phyloP scores from a whole-genome alignment of 2,888 invertebrate genomes.

The Acanthacorydalis orientalis region DNA sequence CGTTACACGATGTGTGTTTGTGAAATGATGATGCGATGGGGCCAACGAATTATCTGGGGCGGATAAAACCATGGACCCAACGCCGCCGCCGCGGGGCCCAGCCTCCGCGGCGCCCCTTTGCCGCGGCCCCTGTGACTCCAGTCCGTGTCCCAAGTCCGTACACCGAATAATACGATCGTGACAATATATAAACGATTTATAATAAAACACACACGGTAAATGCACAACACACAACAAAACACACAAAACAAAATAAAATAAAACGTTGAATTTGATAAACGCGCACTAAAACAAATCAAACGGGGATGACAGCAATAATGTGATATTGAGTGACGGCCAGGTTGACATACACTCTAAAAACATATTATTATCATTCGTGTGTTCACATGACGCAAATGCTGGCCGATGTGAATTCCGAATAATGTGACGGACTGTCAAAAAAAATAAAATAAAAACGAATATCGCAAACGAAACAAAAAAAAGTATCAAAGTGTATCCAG shows the following conservation, averaged over 20 bases:
- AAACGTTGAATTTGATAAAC: neutral
- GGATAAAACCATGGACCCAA: slow-evolving; percentile 19
- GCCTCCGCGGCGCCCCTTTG: neutral
- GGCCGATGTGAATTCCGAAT: too few species aligned
- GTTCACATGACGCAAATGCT: too few species aligned
- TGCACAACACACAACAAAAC: neutral
- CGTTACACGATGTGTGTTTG: slow-evolving; percentile 14
- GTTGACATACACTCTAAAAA: too few species aligned
- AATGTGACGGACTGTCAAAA: too few species aligned
- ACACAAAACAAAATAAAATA: neutral
- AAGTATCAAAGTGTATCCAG: too few species aligned
- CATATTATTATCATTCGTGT: too few species aligned
- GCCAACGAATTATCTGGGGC: slow-evolving; percentile 30
- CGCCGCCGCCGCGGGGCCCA: slow-evolving; percentile 12
- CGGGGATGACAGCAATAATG: too few species aligned
- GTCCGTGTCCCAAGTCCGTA: neutral
- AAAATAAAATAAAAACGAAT: too few species aligned
- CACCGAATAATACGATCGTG: neutral
- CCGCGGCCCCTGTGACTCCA: slow-evolving; percentile 1
- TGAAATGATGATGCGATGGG: slow-evolving; percentile 28
- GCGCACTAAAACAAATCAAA: too few species aligned
- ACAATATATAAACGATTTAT: neutral
- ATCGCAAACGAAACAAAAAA: too few species aligned
- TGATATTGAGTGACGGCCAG: too few species aligned
- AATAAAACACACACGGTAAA: neutral